Evolutionary conservation across 2,888 invertebrate genomes (phyloP).

Genomic region (Buathra laborator): DNA sequence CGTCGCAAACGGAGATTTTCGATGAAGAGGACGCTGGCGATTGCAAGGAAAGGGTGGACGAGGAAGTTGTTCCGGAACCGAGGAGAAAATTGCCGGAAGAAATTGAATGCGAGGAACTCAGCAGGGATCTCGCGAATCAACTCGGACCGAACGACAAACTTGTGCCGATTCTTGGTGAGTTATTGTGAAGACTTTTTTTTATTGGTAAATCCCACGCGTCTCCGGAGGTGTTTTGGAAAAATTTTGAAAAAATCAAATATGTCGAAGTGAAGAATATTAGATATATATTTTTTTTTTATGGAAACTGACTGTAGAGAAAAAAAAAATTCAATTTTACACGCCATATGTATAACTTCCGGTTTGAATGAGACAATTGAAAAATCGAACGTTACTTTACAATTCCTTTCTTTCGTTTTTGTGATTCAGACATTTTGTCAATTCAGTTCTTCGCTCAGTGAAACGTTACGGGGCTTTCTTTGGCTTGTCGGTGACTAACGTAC

Average conservation of each 20-base stretch:
- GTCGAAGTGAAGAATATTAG: too few relatives aligned
- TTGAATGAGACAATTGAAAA: not conserved
- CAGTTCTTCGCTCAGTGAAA: not conserved
- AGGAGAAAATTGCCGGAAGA: conserved; percentile 91
- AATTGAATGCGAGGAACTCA: conserved; percentile 91
- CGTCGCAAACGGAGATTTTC: conserved; percentile 86
- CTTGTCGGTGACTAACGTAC: conserved; percentile 6
- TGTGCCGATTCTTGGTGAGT: conserved; percentile 87
- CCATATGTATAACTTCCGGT: not conserved
- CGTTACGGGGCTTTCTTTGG: not conserved
- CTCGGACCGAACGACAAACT: conserved; percentile 89
- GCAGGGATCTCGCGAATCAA: conserved; percentile 88
- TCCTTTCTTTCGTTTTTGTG: not conserved
- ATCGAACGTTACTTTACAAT: not conserved
- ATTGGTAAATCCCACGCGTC: not conserved
- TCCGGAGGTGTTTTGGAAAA: not conserved
- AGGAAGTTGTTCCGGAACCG: conserved; percentile 84
- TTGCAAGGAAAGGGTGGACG: conserved; percentile 72
- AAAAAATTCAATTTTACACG: not conserved
- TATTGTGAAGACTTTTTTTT: conserved; percentile 10
- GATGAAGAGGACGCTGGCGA: conserved; percentile 78
- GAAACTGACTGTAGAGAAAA: too few relatives aligned
- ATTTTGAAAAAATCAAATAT: not conserved
- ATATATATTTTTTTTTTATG: too few relatives aligned
- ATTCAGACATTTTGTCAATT: not conserved